Base-by-base conservation (phyloP, 2,797 vertebrate genomes). In the Eupleurogrammus muticus region DNA sequence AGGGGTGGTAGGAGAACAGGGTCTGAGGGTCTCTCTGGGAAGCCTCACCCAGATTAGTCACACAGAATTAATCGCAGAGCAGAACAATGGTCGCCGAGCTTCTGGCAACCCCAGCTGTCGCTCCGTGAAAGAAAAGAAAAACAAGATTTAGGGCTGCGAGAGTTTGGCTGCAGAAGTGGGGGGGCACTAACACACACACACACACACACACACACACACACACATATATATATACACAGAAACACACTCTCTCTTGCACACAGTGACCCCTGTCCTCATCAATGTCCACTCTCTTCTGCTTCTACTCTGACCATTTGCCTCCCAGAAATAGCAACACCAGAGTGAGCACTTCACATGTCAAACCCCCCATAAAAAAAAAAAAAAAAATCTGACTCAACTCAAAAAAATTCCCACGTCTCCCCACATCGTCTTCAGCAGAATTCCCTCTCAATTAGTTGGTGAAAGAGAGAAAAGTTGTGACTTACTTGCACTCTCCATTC, bases 91-190 rank as follows among this genome's bases (percentile, higher is more conserved):
- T 89, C 73, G 80, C 94, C 86, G 93, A 92, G 94, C 95, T 96
- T 95, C 95, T 95, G 94, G 96, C 95, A 95, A 96, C 95, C 96
- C 96, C 97, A 98, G 97, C 97, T 99, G 97, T 97, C 96, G 95
- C 92, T 91, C 92, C 90, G 90, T 95, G 95, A 95, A 97, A 97
- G 96, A 96, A 96, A 95, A 90, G 89, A 88, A 94, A 96, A 96
- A 96, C 95, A 95, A 96, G 96, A 97, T 97, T 97, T 96, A 96
- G 94, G 94, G 91, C 94, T 92, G 92, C 92, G 73, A 94, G 94
- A 94, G 92, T 95, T 93, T 89, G 87, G 93, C 92, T 88, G 90
- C 75, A 84, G 88, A 94, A 81, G 75, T 64, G 85, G 59, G 65
- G 79, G 67, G 82, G 83, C 66, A 81, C 82, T 88, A 86, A 91